Percentiles rank a stretch among this genome's conserved stretches.
Evolutionary conservation across 2,888 invertebrate genomes (phyloP).

Genomic region (Philaethria dido): DNA sequence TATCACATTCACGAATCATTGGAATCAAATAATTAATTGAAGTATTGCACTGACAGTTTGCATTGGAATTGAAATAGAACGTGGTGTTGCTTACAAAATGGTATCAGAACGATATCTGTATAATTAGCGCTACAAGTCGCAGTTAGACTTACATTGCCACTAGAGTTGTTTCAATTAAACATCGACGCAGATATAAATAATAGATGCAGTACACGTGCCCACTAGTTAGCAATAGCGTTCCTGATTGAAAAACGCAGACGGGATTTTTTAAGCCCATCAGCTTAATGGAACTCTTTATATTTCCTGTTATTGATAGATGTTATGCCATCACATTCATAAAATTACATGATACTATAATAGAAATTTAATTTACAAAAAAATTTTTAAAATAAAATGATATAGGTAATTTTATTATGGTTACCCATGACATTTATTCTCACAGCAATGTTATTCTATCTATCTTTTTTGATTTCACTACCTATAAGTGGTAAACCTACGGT

Average conservation of each 20-base stretch:
- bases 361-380: too few species aligned
- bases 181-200: conserved; percentile 31
- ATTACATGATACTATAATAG: background rate
- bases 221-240: conserved; percentile 32
- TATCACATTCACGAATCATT: conserved; percentile 37
- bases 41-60: conserved; percentile 28
- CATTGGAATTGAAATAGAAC: conserved; percentile 35
- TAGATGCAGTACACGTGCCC: conserved; percentile 36
- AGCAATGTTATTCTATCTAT: too few species aligned
- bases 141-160: conserved; percentile 37
- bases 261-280: conserved; percentile 13
- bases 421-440: too few species aligned
- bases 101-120: conserved; percentile 34
- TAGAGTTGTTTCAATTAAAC: conserved; percentile 39
- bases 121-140: conserved; percentile 37
- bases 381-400: too few species aligned
- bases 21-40: conserved; percentile 35
- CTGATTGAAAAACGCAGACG: conserved; percentile 28
- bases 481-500: too few species aligned
- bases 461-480: too few species aligned
- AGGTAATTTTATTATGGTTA: too few species aligned
- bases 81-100: conserved; percentile 37
- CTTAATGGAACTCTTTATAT: conserved; percentile 9
- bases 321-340: conserved; percentile 1
- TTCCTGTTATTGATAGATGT: conserved; percentile 10